Evolutionary conservation across 2,888 invertebrate species (phyloP), one percentile per base, ranked within the genome.

Genomic region (Epistrophe grossulariae): DNA sequence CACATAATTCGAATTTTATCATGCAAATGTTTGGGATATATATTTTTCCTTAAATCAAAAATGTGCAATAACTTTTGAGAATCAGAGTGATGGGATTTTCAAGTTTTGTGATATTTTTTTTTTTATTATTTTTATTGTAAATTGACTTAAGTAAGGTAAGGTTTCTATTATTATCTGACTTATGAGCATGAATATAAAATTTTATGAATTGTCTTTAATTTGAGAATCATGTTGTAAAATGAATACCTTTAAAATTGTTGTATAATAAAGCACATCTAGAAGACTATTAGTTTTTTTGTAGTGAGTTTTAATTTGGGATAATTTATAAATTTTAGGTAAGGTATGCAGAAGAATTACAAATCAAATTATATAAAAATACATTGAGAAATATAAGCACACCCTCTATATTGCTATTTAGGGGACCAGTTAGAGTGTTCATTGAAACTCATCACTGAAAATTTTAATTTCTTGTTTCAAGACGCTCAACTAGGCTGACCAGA

Each of bases 1-100:
- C 81, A 81, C 77, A 73, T 78, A 85, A 81, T 85, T 81, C 59
- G 73, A 73, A 81, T 85, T 73, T 85, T 77, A 78, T 81, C 81
- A 85, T 85, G 85, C 73, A 85, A 85, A 85, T 85, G 78, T 72
- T 64, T 38, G 62, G 73, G 57, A 59, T 78, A 59, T 78, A 59
- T 74, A 52, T 62, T 48, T 55, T 72, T 45, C 48, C 52, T 19
- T 70, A 59, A 40, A 77, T 74, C 60, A 59, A 70, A 81, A 74
- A 74, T 84, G 70, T 74, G 71, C 79, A 84, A 84, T 79, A 79
- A 84, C 48, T 74, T 71, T 64, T n/a, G 24, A 15, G 19, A 72
- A 45, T 71, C 68, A 52, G 59, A 45, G 59, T 73, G 81, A 81
- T 85, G 81, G 68, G 62, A 73, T 85, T 78, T 80, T 73, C 73